A percentile compares a stretch with the other conserved stretches of the same genome.
Conservation (phyloP, 2,888 invertebrate genomes). For the Tricholauxania praeusta region DNA sequence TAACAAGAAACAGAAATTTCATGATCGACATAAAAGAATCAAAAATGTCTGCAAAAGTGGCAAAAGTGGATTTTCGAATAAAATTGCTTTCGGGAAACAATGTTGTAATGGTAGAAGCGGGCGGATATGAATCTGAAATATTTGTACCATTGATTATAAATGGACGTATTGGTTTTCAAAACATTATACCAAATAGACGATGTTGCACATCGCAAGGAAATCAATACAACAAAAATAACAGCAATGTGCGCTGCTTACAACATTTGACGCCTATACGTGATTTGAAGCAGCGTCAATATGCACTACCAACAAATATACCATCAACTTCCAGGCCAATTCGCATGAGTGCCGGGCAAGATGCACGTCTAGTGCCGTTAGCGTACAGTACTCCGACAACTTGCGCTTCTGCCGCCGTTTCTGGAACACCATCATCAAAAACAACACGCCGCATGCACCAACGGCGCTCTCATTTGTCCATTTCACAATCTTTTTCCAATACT, state of each 20-base stretch:
- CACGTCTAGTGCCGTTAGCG: slow-evolving; percentile 24
- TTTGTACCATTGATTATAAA: slow-evolving; percentile 60
- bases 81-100: slow-evolving; percentile 57
- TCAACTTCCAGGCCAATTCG: background rate
- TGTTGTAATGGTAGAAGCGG: slow-evolving; percentile 55
- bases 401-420: slow-evolving; percentile 15
- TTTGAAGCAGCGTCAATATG: background rate
- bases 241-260: no score
- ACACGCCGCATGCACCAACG: background rate
- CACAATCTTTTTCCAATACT: slow-evolving; percentile 18
- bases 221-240: no score
- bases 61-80: slow-evolving; percentile 51
- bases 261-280: no score
- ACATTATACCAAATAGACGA: slow-evolving; percentile 55
- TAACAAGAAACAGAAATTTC: no score
- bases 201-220: slow-evolving; percentile 50
- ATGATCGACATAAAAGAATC: no score
- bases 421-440: background rate
- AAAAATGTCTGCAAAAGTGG: background rate
- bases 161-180: slow-evolving; percentile 57
- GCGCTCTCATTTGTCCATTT: background rate
- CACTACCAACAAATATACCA: background rate
- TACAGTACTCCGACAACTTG: slow-evolving; percentile 44
- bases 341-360: slow-evolving; percentile 5
- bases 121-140: slow-evolving; percentile 58